phyloP scores from a whole-genome alignment of 92 coral and sea anemone species.

The Actinernus sp. region DNA sequence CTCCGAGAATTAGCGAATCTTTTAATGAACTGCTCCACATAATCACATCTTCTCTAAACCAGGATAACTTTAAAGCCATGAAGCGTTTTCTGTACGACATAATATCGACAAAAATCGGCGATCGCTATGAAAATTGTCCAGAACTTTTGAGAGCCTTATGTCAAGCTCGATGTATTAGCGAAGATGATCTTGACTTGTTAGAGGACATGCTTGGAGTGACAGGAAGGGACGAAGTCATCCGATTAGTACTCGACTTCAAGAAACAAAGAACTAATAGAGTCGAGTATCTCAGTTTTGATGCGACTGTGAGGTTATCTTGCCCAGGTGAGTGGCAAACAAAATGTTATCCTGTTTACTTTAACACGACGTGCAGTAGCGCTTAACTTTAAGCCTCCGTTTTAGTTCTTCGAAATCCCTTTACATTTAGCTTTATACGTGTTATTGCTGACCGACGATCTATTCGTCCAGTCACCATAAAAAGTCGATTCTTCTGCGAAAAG shows the following conservation, averaged over 20 bases:
- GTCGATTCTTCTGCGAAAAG: too few species aligned
- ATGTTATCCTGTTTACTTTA: too few species aligned
- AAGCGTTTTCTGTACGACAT: conserved; percentile 56
- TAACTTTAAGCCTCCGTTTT: too few species aligned
- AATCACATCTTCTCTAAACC: conserved; percentile 18
- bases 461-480: too few species aligned
- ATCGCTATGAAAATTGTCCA: conserved; percentile 10
- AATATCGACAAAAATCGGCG: conserved; percentile 48
- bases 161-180: conserved; percentile 33
- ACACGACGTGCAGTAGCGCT: too few species aligned
- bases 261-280: conserved; percentile 33
- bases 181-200: conserved; percentile 64
- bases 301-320: not conserved
- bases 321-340: conserved; percentile 42
- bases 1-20: not conserved
- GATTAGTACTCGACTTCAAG: conserved; percentile 35
- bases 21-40: conserved; percentile 26
- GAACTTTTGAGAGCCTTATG: conserved; percentile 40
- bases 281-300: conserved; percentile 9
- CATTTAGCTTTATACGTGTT: too few species aligned
- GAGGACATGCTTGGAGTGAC: conserved; percentile 66
- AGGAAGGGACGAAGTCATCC: conserved; percentile 40
- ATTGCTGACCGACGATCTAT: too few species aligned
- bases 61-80: conserved; percentile 53
- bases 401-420: too few species aligned